Base-by-base conservation (phyloP, 92 coral and sea anemone genomes). In the Desmophyllum pertusum region DNA sequence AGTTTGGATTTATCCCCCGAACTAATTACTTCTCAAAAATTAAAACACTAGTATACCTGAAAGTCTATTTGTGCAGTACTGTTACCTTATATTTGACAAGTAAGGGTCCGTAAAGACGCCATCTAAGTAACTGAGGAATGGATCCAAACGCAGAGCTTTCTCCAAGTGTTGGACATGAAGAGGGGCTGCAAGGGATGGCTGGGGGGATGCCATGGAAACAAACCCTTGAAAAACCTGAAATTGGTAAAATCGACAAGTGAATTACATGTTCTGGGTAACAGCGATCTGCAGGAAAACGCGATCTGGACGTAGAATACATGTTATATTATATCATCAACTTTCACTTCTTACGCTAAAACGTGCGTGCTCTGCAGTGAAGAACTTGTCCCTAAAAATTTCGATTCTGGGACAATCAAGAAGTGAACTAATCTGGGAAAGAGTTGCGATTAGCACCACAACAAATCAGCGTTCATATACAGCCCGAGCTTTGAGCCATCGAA, bases 101-200 rank as follows among this genome's bases (percentile, higher is more conserved):
- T 85, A 91, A 21, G 91, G 95, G 66, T 92, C 99, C 51, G 82
- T 81, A 68, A 97, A 95, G 67, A 97, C 87, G 50, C 96, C 93
- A 73, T 94, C 99, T 15, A 95, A 95, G 88, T 88, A 87, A 39
- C 89, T 85, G 80, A 97, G 94, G 82, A 97, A 91, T 21, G 95
- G 95, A 70, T 97, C 99, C 81, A 97, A 76, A 38, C 96, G 95
- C 31, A 97, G 81, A 29, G 98, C 98, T 83, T 97, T 97, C 64
- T 94, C 94, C 77, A 97, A 88, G 84, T 92, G 99, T 85, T 97
- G 99, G 86, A 97, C 93, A 78, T 94, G 93, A 9, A 97, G 92
- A 43, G 99, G 99, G 83, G 98, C 91, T 75, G 99, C 99, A 37
- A 95, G 94, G 21, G 96, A 87, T 37, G 93, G 91, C 65, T 87